A percentile compares a stretch with the other conserved stretches of the same genome.
These are phyloP conservation scores for Onychostoma macrolepis DNA, from an alignment of 2,113 vertebrate genomes.

Conservation along the genomic window DNA sequence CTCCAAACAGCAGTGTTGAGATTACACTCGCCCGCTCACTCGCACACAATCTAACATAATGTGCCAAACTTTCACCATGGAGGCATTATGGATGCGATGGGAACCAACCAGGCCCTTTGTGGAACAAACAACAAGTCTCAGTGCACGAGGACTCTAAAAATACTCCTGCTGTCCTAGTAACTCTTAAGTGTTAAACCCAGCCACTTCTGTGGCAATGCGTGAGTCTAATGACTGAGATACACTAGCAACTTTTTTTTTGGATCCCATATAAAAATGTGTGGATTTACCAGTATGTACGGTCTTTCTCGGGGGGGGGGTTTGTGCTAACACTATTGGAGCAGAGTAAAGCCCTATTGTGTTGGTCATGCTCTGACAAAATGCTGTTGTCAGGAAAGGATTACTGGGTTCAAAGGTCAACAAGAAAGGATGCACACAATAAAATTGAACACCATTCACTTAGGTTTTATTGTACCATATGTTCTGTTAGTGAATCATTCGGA, in stretches of 20 bases:
- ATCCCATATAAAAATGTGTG: not conserved
- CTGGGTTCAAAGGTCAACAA: constrained; percentile 19
- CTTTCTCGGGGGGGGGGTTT: not conserved
- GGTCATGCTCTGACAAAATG: not conserved
- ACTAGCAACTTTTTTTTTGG: constrained; percentile 11
- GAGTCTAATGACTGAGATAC: not conserved
- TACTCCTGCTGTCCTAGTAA: constrained; percentile 20
- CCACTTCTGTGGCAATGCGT: not conserved
- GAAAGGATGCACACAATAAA: not conserved
- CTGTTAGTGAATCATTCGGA: not conserved
- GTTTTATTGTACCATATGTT: constrained; percentile 15
- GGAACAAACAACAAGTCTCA: constrained; percentile 8
- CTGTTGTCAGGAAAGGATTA: constrained; percentile 7
- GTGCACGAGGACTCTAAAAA: constrained; percentile 2
- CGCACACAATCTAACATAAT: not conserved
- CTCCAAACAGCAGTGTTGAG: not conserved
- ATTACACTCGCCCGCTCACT: not conserved
- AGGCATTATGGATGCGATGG: constrained; percentile 28
- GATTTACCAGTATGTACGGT: not conserved
- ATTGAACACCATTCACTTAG: not conserved
- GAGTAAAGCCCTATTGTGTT: not conserved
- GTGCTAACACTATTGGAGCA: not conserved
- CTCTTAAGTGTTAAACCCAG: not conserved
- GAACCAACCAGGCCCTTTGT: constrained; percentile 27
- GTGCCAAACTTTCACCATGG: constrained; percentile 33